Conservation (phyloP, 2,113 vertebrate species). For the Python bivittatus region DNA sequence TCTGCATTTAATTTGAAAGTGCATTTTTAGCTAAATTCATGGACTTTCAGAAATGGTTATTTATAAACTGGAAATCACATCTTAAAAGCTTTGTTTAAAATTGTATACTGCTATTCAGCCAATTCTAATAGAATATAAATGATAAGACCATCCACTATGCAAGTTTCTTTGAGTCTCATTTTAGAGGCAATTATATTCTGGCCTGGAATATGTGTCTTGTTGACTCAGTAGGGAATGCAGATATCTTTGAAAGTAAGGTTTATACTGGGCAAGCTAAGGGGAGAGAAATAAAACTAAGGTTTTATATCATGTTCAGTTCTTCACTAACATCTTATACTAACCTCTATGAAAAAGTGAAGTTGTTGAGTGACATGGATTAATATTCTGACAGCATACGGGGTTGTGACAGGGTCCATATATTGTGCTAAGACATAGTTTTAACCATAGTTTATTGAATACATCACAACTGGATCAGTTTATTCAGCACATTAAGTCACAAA, state of each 20-base stretch:
- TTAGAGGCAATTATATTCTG: not conserved
- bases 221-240: not conserved
- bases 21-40: slow-evolving; percentile 10
- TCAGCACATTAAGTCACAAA: not conserved
- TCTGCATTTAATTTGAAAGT: slow-evolving; percentile 25
- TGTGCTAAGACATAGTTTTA: not conserved
- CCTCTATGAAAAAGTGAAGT: not conserved
- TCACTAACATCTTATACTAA: not conserved
- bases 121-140: not conserved
- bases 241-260: not conserved
- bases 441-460: not conserved
- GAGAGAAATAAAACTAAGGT: accelerated
- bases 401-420: not conserved
- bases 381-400: not conserved
- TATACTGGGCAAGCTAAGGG: not conserved
- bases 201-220: not conserved
- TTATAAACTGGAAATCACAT: slow-evolving; percentile 14
- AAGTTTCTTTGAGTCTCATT: not conserved
- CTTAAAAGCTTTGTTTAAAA: slow-evolving; percentile 5
- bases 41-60: slow-evolving; percentile 6
- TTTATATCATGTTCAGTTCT: not conserved
- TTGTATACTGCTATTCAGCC: not conserved
- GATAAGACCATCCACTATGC: not conserved
- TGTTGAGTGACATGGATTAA: not conserved
- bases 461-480: not conserved